Evolutionary conservation across 2,113 vertebrate species (phyloP), one percentile per base, ranked within the genome.

Genomic region (Myiopsitta monachus): DNA sequence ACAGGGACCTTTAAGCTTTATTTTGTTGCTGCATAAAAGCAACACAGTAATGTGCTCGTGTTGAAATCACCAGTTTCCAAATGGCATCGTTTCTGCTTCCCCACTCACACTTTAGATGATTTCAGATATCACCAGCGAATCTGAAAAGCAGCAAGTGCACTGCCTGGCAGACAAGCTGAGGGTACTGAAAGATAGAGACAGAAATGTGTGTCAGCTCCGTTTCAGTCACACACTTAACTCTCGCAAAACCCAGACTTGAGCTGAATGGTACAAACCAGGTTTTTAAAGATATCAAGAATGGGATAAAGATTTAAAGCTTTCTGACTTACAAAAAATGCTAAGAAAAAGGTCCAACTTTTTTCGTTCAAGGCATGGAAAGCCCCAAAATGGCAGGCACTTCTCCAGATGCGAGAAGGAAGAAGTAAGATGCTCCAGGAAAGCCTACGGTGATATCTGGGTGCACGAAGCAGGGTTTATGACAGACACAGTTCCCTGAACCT

Each of bases 11-110:
- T 70, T 74, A 88, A 81, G 76, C n/a, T 94, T 86, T 88, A 63
- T 61, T 92, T 92, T 80, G 27, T 78, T 81, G 55, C 72, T 78
- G 38, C 61, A 8, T 67, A 83, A 93, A 95, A 84, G 51, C 41
- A 78, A 39, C 83, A 87, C 33, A 91, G 59, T 84, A 94, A 68
- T 0, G 1, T 78, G 64, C 61, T 74, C 24, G 5, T 84, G 66
- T 92, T 87, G 91, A 94, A 93, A 89, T 72, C 73, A 74, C 13
- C 24, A 36, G 36, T 68, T 95, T 61, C 92, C 86, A 92, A 95
- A 83, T 75, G 76, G 47, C 69, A 88, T 55, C 83, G 8, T 21
- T 80, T 81, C 87, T 84, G 83, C 55, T 95, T 96, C 93, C 55
- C 38, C 69, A 72, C 72, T 90, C 80, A 80, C 76, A 46, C 61